Base-by-base conservation (phyloP, 2,113 vertebrate genomes). In the Mormyrus lacerda region DNA sequence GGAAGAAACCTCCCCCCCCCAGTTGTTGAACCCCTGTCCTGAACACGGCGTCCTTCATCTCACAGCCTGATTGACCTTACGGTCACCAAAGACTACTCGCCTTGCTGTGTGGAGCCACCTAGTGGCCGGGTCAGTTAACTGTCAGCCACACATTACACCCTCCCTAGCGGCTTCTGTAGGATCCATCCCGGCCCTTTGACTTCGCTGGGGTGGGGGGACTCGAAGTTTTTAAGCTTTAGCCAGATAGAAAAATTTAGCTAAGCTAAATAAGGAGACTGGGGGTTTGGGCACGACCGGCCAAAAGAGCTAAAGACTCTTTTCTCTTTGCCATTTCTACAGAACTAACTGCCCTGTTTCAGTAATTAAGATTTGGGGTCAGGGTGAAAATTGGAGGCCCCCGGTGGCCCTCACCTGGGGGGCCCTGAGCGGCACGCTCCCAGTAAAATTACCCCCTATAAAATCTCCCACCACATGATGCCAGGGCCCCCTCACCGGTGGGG, bases 301-400 rank as follows among this genome's bases (percentile, higher is more conserved):
- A 90, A 90, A 90, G 50, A 88, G 58, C 17, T 58, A 90, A 53
- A 84, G 85, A 90, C 94, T 92, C 93, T 89, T 93, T 91, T 88
- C 93, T 35, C 4, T 35, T 73, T 94, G 88, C 91, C 2, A 92
- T 94, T 91, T 93, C 91, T 90, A 89, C 93, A 93, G 92, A 92
- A 94, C 94, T 88, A 92, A 94, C 94, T 88, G 95, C 95, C 91
- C 95, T 93, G 94, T 91, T 93, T 91, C 91, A 94, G 94, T 92
- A 92, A 93, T 94, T 93, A 94, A 92, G 90, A 94, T 90, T 92
- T 92, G 53, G 53, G 86, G 53, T 91, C 92, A 88, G 92, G 94
- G 93, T 94, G 94, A 94, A 93, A 95, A 95, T 93, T 94, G 94
- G 94, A 90, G 88, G 39, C 84, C 89, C 82, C 51, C 76, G 48